Evolutionary conservation across 2,797 vertebrate species (phyloP), one percentile per base, ranked within the genome.

Genomic region (Microcaecilia unicolor): DNA sequence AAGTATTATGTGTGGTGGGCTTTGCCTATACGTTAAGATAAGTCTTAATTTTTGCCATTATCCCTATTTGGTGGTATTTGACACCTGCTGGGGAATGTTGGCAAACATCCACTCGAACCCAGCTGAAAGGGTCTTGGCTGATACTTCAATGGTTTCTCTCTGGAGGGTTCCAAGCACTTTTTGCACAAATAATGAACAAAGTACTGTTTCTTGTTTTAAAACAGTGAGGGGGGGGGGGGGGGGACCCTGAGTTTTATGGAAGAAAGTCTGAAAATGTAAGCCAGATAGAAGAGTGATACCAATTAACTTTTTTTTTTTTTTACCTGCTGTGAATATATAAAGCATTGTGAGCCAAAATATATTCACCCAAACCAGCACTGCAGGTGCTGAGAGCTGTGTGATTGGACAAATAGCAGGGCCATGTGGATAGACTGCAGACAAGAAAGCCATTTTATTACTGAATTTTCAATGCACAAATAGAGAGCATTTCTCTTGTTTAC

Each of bases 61-160:
- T 70, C 71, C 74, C 72, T 77, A 67, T 54, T 61, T 51, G 48
- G 51, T 74, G 62, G 61, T 69, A 73, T 72, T 75, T 43, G 46
- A 76, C 81, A 87, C 77, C 83, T 86, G 74, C 68, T 56, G 41
- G 51, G 52, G 58, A 75, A 61, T 34, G 57, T 41, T 73, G 67
- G 70, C 56, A 42, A 52, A 37, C 51, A 54, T 64, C 74, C 74
- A 55, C 26, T 3, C 35, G 39, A 46, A 47, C 35, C 62, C 66
- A 70, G 72, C 70, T 67, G 74, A 72, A 61, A 72, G 53, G 37
- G 55, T 34, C 31, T 69, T 71, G 78, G 78, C 71, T 76, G 65
- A 81, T 76, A 62, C 65, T 42, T 64, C 56, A 42, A 37, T 44
- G 41, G 35, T 67, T 73, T 51, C 61, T 66, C 48, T 60, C 23